Percentiles rank a stretch among this genome's conserved stretches.
Conservation (phyloP, 2,113 vertebrate species). For the Caloenas nicobarica region DNA sequence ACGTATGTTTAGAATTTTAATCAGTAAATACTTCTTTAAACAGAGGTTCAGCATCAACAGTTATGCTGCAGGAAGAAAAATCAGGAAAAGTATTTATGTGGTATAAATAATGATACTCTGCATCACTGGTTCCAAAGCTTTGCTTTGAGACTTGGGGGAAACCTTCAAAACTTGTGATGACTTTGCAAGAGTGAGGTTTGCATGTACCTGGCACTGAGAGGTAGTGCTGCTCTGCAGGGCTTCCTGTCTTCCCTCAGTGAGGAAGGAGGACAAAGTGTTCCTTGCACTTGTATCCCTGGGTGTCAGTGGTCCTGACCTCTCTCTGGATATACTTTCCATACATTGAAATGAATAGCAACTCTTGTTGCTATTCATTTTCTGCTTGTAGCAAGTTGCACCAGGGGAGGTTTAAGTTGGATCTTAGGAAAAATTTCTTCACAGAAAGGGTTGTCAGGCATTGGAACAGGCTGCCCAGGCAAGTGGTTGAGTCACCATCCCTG, state of each 20-base stretch:
- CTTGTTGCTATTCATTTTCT: background rate
- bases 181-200: background rate
- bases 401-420: no score
- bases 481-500: no score
- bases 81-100: background rate
- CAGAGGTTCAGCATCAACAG: background rate
- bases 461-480: no score
- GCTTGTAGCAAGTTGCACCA: no score
- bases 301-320: background rate
- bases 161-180: background rate
- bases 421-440: no score
- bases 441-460: no score
- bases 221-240: background rate
- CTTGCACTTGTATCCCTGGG: background rate
- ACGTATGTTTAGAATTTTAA: background rate
- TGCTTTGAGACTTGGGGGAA: background rate
- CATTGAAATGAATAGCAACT: background rate
- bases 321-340: background rate
- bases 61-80: background rate
- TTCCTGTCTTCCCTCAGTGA: background rate
- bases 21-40: background rate
- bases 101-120: background rate
- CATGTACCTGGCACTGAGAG: background rate
- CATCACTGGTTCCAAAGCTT: background rate
- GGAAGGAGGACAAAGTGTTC: background rate